Evolutionary conservation across 2,797 vertebrate genomes (phyloP), one percentile per base, ranked within the genome.

Genomic region (Salarias fasciatus): DNA sequence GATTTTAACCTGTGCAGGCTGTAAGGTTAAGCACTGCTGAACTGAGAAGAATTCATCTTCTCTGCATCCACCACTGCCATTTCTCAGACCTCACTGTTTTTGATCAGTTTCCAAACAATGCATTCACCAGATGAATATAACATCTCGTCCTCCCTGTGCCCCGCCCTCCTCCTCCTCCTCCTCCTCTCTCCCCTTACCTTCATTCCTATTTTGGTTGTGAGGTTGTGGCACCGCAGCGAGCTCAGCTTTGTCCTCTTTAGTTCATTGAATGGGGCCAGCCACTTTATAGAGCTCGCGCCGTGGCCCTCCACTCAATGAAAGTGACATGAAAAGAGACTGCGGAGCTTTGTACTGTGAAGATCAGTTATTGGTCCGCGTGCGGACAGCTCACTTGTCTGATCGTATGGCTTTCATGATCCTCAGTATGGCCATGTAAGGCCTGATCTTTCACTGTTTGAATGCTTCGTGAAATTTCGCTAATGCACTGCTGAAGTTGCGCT

Each of bases 271-370:
- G 77, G 87, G 60, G 68, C 53, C 62, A 76, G 78, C 89, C 91
- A 91, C 90, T 93, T 92, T 89, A 90, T 71, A 83, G 70, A 78
- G 86, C 82, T 85, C 54, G 41, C 72, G 72, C 83, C 53, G 68
- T 86, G 77, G 83, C 82, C 80, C 86, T 87, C 78, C 86, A 85
- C 88, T 90, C 83, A 89, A 89, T 89, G 88, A 85, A 91, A 86
- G 86, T 91, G 86, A 94, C 90, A 94, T 94, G 91, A 94, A 94
- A 94, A 93, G 91, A 88, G 78, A 70, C 77, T 80, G 86, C 80
- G 57, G 76, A 87, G 91, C 92, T 94, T 94, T 94, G 92, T 93
- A 92, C 89, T 90, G 68, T 75, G 83, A 92, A 91, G 88, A 93
- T 92, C 90, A 92, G 90, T 93, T 92, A 91, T 84, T 81, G 79